phyloP scores from a whole-genome alignment of 2,113 vertebrate species.

The Hydrochoerus hydrochaeris region DNA sequence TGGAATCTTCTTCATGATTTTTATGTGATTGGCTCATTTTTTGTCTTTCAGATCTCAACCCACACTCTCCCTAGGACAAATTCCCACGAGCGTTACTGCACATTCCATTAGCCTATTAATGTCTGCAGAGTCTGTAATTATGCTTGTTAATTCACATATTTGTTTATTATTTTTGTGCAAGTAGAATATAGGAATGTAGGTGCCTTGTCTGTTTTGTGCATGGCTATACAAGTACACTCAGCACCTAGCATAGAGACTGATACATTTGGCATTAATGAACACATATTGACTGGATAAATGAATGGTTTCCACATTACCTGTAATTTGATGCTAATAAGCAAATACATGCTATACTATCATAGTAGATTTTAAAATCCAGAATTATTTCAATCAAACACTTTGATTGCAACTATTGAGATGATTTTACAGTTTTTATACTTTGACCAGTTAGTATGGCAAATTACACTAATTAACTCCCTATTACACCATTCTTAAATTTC shows the following conservation, averaged over 20 bases:
- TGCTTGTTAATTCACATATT: neutral
- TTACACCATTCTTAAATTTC: slow-evolving; percentile 39
- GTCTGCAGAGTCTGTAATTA: neutral
- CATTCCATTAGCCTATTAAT: neutral
- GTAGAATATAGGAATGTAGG: neutral
- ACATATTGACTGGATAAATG: neutral
- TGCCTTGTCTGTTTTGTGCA: neutral
- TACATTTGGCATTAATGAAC: neutral
- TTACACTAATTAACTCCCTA: neutral
- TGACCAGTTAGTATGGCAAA: neutral
- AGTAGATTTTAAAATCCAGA: neutral
- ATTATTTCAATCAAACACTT: slow-evolving; percentile 18
- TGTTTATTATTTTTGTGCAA: neutral
- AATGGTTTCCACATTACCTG: neutral
- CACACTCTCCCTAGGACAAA: neutral
- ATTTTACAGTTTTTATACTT: neutral
- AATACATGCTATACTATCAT: neutral
- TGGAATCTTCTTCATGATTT: neutral
- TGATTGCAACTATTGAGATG: neutral
- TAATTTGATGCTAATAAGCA: slow-evolving; percentile 12
- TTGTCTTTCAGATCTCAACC: neutral
- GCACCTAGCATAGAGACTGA: neutral
- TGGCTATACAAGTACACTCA: neutral
- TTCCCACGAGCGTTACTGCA: neutral
- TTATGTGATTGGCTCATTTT: neutral